Evolutionary conservation across 2,888 invertebrate species (phyloP).

Genomic region (Autographa pulchrina): DNA sequence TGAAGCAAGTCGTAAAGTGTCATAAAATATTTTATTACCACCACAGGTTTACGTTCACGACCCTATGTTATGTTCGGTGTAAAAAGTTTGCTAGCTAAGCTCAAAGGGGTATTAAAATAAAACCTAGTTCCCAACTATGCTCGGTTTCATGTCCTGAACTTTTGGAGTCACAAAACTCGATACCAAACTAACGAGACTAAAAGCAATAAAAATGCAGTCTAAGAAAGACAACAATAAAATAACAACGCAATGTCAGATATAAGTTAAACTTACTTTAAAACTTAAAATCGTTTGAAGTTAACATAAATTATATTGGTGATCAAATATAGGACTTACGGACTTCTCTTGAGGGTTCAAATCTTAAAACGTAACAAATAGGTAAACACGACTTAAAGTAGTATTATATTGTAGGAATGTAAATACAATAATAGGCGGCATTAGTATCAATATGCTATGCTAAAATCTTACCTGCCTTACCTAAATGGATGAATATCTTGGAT

Average conservation of each 20-base stretch:
- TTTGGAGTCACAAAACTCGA: slow-evolving; percentile 4
- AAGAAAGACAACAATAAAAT: neutral
- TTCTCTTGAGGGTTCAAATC: too few species aligned
- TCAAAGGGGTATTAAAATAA: slow-evolving; percentile 73
- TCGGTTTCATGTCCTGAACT: slow-evolving; percentile 4
- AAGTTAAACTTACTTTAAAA: neutral
- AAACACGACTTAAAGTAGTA: too few species aligned
- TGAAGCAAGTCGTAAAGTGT: slow-evolving; percentile 74
- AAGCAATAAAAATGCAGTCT: neutral
- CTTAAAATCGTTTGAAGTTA: neutral
- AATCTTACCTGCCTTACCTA: too few species aligned
- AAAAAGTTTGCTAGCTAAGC: slow-evolving; percentile 76
- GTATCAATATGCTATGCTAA: too few species aligned
- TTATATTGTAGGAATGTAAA: too few species aligned
- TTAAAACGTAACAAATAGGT: too few species aligned
- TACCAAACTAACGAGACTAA: neutral
- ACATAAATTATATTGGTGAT: too few species aligned
- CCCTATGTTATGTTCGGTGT: slow-evolving; percentile 65
- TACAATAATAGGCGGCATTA: too few species aligned
- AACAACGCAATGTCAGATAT: neutral
- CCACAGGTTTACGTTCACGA: slow-evolving; percentile 70
- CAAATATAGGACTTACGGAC: too few species aligned
- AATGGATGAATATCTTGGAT: too few species aligned
- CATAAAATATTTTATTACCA: slow-evolving; percentile 78
- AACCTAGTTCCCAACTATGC: slow-evolving; percentile 44